Evolutionary conservation across 2,113 vertebrate species (phyloP).

Genomic region (Nesogale talazaci): DNA sequence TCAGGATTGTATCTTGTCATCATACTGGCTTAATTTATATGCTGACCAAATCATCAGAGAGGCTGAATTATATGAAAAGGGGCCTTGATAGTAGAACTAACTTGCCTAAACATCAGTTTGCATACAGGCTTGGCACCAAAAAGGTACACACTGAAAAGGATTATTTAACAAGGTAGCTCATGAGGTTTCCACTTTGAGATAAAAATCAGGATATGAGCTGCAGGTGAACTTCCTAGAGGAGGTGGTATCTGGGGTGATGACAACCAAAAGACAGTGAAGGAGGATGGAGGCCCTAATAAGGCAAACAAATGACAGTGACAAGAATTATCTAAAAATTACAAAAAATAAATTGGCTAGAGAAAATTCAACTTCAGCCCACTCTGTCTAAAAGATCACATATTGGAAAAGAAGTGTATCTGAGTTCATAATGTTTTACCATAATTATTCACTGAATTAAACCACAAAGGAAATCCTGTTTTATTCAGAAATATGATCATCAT

Average conservation of each 20-base stretch:
- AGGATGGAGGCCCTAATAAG: neutral
- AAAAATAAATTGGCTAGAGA: slow-evolving; percentile 6
- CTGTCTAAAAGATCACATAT: slow-evolving; percentile 17
- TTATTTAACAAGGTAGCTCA: neutral
- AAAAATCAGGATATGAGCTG: neutral
- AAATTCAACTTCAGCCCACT: neutral
- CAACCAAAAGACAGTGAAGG: neutral
- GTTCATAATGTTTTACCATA: slow-evolving; percentile 55
- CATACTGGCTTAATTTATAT: no score
- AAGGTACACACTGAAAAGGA: neutral
- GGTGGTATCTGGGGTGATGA: neutral
- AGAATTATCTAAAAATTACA: neutral
- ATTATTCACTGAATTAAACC: slow-evolving; percentile 57
- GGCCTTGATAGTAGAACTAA: no score
- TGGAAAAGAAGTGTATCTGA: slow-evolving; percentile 47
- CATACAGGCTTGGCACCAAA: no score
- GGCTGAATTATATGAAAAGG: no score
- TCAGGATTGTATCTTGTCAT: no score
- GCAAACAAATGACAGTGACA: neutral
- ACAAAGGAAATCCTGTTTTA: slow-evolving; percentile 66
- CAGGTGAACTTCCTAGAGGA: neutral
- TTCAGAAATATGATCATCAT: slow-evolving; percentile 61
- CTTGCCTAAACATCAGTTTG: no score
- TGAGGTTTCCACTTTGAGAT: neutral
- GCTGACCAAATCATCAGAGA: no score